Conservation (phyloP, 2,113 vertebrate species). For the Sitta europaea region DNA sequence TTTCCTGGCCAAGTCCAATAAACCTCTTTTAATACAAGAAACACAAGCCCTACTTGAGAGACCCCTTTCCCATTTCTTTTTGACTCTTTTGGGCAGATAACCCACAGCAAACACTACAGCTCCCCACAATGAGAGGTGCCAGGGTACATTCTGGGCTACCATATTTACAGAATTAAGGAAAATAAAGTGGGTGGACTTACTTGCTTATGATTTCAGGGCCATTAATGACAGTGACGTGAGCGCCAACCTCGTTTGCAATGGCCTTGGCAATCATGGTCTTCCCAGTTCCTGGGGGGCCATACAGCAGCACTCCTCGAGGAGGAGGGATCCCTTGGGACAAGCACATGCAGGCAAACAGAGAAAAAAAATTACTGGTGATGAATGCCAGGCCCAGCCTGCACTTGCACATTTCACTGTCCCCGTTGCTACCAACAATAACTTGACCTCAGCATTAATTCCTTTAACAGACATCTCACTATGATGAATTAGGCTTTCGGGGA, state of each 20-base stretch:
- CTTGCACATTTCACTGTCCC: not conserved
- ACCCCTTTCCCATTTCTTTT: not conserved
- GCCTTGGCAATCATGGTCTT: slow-evolving; percentile 97
- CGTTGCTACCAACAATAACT: not conserved
- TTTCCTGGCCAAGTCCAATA: not conserved
- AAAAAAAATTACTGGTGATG: not conserved
- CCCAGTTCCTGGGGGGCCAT: slow-evolving; percentile 93
- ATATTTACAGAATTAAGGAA: not conserved
- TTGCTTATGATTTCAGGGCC: slow-evolving; percentile 98
- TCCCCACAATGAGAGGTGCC: not conserved
- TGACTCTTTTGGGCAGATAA: not conserved
- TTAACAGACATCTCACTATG: not conserved
- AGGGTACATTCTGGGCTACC: not conserved
- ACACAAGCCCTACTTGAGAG: not conserved
- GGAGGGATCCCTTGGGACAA: slow-evolving; percentile 82
- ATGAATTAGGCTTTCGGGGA: not conserved
- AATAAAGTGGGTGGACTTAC: slow-evolving; percentile 71
- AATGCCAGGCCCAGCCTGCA: not conserved
- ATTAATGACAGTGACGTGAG: slow-evolving; percentile 89
- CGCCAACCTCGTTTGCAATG: slow-evolving; percentile 87
- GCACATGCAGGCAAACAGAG: not conserved
- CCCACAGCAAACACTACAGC: not conserved
- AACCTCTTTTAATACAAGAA: not conserved
- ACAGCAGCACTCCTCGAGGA: slow-evolving; percentile 88
- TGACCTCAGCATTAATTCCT: not conserved